A percentile compares a stretch with the other conserved stretches of the same genome.
phyloP scores from a whole-genome alignment of 2,888 invertebrate species.

The Priocnemis perturbator region DNA sequence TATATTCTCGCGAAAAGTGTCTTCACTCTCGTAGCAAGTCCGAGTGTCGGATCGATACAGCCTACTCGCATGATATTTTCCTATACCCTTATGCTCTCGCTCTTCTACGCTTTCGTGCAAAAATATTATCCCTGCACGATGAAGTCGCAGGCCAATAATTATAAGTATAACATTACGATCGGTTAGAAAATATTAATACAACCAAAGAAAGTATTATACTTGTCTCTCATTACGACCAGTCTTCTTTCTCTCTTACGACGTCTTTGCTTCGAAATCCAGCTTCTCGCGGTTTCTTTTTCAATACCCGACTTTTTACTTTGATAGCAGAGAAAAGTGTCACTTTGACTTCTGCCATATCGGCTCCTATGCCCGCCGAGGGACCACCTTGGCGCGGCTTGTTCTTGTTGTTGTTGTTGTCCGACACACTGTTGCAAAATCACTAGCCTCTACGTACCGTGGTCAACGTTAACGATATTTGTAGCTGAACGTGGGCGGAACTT shows the following conservation, averaged over 20 bases:
- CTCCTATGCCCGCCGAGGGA: constrained; percentile 51
- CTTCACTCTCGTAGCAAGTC: constrained; percentile 34
- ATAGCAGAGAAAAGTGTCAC: too few relatives aligned
- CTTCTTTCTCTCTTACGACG: too few relatives aligned
- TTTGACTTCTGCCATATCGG: constrained; percentile 45
- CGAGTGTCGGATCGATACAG: constrained; percentile 31
- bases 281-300: too few relatives aligned
- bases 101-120: constrained; percentile 39
- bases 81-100: constrained; percentile 32
- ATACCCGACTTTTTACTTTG: too few relatives aligned
- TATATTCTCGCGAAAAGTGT: constrained; percentile 43
- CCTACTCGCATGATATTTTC: constrained; percentile 46
- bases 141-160: too few relatives aligned
- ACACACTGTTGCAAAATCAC: constrained; percentile 72
- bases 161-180: too few relatives aligned
- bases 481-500: constrained; percentile 61
- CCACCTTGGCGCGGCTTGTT: constrained; percentile 55
- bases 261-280: too few relatives aligned
- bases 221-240: too few relatives aligned
- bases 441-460: constrained; percentile 50
- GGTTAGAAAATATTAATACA: too few relatives aligned
- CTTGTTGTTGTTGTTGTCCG: constrained; percentile 67
- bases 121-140: constrained; percentile 9
- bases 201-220: too few relatives aligned
- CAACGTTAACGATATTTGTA: constrained; percentile 73